Evolutionary conservation across 2,888 invertebrate genomes (phyloP), one percentile per base, ranked within the genome.

Genomic region (Torymus aiolomorphi): DNA sequence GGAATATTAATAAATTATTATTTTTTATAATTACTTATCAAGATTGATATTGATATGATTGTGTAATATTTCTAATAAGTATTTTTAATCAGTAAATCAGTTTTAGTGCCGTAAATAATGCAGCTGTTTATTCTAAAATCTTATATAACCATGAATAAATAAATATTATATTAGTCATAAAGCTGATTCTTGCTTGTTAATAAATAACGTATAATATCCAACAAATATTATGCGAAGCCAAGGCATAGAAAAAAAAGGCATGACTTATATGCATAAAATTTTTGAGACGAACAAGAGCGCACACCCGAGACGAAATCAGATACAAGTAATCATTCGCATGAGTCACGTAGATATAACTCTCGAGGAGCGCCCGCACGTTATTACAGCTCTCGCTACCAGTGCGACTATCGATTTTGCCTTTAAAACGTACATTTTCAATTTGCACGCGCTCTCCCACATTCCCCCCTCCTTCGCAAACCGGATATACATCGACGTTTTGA

Each of bases 341-440:
- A 81, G 57, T 81, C 81, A 78, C 57, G 70, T 42, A n/a, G n/a
- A 42, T 31, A 31, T 42, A 71, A 71, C 66, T 77, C 57, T 73
- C 18, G 61, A 18, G 54, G 63, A 54, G 49, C 51, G 70, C 18
- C 59, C 54, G 42, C 42, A 42, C 42, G 42, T 42, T 42, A 42
- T 42, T 42, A 42, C 42, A 42, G 42, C 42, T 42, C 42, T 42
- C 42, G 42, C 42, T 42, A 42, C 42, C 42, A 8, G 61, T 54
- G 78, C 72, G 69, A 83, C 86, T 87, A 88, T 88, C 85, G 87
- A 88, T 87, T 87, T 86, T 83, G 85, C 84, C 63, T 86, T 84
- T 85, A 83, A 84, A 87, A 86, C 82, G 83, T 84, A 84, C 84
- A 86, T 83, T 86, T 87, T 86, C 84, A 85, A 86, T 86, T 86